phyloP scores from a whole-genome alignment of 2,888 invertebrate species.

The Hyles lineata region DNA sequence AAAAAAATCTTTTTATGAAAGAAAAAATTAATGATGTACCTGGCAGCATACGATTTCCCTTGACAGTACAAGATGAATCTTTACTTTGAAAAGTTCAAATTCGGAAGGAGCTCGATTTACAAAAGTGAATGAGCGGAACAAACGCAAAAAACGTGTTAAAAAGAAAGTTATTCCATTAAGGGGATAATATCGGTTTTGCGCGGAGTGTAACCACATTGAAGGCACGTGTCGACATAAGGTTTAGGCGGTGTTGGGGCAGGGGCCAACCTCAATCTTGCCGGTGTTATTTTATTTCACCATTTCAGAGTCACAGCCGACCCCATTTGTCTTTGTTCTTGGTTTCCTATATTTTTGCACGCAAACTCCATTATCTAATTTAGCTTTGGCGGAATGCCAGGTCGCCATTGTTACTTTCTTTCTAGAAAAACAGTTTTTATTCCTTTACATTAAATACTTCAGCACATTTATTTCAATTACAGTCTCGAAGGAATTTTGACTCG shows the following conservation, averaged over 20 bases:
- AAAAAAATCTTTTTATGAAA: background rate
- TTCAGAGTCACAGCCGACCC: slow-evolving; percentile 78
- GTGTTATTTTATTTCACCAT: slow-evolving; percentile 80
- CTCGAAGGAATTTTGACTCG: slow-evolving; percentile 13
- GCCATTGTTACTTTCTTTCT: slow-evolving; percentile 78
- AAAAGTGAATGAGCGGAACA: slow-evolving; percentile 18
- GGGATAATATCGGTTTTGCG: slow-evolving; percentile 51
- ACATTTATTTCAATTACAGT: slow-evolving; percentile 74
- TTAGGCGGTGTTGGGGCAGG: slow-evolving; percentile 43
- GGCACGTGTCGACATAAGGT: slow-evolving; percentile 59
- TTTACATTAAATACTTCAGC: slow-evolving; percentile 75
- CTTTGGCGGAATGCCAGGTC: slow-evolving; percentile 83
- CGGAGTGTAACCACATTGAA: slow-evolving; percentile 52
- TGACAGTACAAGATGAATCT: background rate
- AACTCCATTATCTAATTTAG: slow-evolving; percentile 85
- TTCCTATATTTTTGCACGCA: slow-evolving; percentile 85
- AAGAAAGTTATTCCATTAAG: slow-evolving; percentile 46
- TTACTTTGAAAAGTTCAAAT: background rate
- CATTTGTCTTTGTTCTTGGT: slow-evolving; percentile 85
- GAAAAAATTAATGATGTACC: background rate
- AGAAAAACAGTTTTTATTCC: slow-evolving; percentile 77
- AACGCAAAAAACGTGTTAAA: slow-evolving; percentile 24
- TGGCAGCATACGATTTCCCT: background rate
- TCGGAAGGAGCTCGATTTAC: background rate
- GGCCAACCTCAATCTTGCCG: slow-evolving; percentile 69